Evolutionary conservation across 1,140 invertebrate species (phyloP).

Genomic region (Apis dorsata): DNA sequence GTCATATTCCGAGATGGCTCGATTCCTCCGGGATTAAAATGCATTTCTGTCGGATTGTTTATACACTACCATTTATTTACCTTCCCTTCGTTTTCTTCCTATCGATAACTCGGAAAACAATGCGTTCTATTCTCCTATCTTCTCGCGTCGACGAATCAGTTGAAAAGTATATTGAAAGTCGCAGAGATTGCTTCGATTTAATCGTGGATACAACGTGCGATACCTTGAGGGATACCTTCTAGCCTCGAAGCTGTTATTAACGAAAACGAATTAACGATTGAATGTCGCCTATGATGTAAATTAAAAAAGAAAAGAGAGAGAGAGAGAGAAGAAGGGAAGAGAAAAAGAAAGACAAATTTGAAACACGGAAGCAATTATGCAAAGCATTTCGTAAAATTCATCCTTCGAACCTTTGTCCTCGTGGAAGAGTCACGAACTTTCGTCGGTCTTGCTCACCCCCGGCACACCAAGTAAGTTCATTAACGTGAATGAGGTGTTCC

Average conservation of each 20-base stretch:
- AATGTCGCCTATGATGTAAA: neutral
- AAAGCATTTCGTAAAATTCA: neutral
- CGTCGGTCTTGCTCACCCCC: neutral
- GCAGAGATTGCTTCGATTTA: constrained; percentile 3
- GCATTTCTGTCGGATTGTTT: constrained; percentile 8
- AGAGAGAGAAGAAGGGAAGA: neutral
- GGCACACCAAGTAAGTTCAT: constrained; percentile 58
- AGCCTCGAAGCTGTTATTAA: neutral
- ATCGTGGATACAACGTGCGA: neutral
- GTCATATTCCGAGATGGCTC: neutral
- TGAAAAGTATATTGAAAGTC: constrained; percentile 8
- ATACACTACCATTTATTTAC: constrained; percentile 23
- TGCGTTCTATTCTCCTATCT: neutral
- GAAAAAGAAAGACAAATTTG: neutral
- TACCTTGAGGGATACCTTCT: neutral
- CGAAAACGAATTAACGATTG: no score
- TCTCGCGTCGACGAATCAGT: neutral
- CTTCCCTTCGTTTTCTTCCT: neutral
- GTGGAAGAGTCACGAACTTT: neutral
- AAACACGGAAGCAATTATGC: neutral
- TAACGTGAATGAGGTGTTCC: constrained; percentile 66
- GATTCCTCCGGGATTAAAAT: neutral
- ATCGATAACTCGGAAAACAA: constrained; percentile 16
- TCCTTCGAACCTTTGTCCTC: constrained; percentile 18
- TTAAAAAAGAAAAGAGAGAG: no score